Evolutionary conservation across 2,113 vertebrate genomes (phyloP), one percentile per base, ranked within the genome.

Genomic region (Erinaceus europaeus): DNA sequence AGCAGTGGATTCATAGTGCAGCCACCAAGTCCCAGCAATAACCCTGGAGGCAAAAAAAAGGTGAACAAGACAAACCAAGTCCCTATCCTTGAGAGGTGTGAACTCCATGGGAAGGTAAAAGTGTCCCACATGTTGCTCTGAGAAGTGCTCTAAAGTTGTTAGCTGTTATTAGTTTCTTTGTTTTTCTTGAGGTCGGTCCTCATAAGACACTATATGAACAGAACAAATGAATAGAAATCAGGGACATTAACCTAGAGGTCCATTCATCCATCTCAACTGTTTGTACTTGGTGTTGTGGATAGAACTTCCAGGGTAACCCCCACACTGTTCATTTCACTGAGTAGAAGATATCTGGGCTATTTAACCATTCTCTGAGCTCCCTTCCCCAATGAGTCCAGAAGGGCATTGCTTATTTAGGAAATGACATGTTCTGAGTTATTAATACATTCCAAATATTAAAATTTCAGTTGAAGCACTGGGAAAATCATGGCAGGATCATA

Each of bases 381-480:
- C 50, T 91, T 94, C 68, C 79, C 81, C 78, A 83, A 2, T 20
- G 72, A 76, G 81, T 93, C 93, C 93, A 94, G 81, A 94, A 94
- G 93, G 94, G 87, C 91, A 93, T 64, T 91, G 94, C 92, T 94
- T 95, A 93, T 94, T 94, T 91, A 93, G 94, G 78, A 93, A 95
- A 92, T 93, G 87, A 91, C 89, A 95, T 85, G 91, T 93, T 91
- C 92, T 0, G 14, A 89, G 84, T 94, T 95, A 93, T 95, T 96
- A 96, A 94, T 94, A 94, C 93, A 85, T 89, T 90, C 90, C 92
- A 94, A 95, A 95, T 94, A 94, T 94, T 96, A 96, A 95, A 96
- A 95, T 96, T 94, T 96, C 85, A 90, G 84, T 72, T 0, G 34
- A 89, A 94, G 89, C 89, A 34, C 90, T 91, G 92, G 90, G 89